Conservation (phyloP, 2,113 vertebrate species). For the Alces alces region DNA sequence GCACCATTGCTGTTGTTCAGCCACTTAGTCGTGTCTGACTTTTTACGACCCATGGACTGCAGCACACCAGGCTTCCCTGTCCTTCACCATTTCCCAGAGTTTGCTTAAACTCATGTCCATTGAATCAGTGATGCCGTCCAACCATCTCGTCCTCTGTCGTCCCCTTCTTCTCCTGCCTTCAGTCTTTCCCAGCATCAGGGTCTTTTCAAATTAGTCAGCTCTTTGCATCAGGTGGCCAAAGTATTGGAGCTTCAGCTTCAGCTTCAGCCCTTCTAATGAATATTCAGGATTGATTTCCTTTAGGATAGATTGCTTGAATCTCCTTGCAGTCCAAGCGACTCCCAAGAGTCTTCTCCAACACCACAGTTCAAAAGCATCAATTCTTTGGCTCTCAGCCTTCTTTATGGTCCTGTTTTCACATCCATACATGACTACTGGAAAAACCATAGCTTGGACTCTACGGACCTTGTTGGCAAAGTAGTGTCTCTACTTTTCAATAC, state of each 20-base stretch:
- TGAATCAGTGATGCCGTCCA: not conserved
- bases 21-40: not conserved
- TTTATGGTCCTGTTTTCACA: not conserved
- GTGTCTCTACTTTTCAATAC: not conserved
- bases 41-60: not conserved
- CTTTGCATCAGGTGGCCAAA: not conserved
- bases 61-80: not conserved
- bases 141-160: not conserved
- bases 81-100: not conserved
- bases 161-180: not conserved
- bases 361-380: not conserved
- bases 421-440: not conserved
- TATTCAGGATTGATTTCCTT: not conserved
- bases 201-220: not conserved
- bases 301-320: not conserved
- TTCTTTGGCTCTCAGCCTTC: not conserved
- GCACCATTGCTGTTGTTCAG: not conserved
- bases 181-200: not conserved
- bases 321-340: not conserved
- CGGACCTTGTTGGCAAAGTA: not conserved
- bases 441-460: not conserved
- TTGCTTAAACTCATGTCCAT: not conserved
- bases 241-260: not conserved
- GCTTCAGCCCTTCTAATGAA: not conserved
- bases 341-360: not conserved